A percentile compares a stretch with the other conserved stretches of the same genome.
Conservation (phyloP, 2,888 invertebrate genomes). For the Halocaridina rubra region DNA sequence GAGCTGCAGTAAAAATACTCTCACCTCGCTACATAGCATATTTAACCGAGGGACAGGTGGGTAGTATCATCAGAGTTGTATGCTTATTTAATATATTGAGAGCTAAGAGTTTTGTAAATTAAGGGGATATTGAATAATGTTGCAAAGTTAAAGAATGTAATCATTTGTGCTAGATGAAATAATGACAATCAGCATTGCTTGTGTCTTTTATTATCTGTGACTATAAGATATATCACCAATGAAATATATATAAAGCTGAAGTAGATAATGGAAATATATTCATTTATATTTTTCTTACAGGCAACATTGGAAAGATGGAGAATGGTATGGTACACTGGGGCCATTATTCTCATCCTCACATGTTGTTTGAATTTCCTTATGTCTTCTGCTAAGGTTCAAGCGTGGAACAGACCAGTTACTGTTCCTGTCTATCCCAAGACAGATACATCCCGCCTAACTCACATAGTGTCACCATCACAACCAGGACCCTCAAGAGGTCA, state of each 20-base stretch:
- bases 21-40: conserved; percentile 55
- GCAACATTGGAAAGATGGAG: conserved; percentile 65
- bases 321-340: conserved; percentile 65
- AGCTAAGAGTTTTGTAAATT: too few relatives aligned
- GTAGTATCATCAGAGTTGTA: too few relatives aligned
- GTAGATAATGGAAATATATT: too few relatives aligned
- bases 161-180: too few relatives aligned
- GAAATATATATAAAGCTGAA: too few relatives aligned
- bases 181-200: too few relatives aligned
- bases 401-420: conserved; percentile 64
- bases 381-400: conserved; percentile 64
- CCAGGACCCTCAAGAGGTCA: neutral
- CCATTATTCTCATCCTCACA: conserved; percentile 64
- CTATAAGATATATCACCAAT: too few relatives aligned
- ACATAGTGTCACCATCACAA: neutral
- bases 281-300: conserved; percentile 46
- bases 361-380: conserved; percentile 65
- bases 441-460: conserved; percentile 22
- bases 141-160: too few relatives aligned
- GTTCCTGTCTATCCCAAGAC: conserved; percentile 44
- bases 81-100: too few relatives aligned
- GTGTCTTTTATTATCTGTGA: too few relatives aligned
- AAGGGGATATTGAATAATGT: too few relatives aligned
- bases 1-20: conserved; percentile 53
- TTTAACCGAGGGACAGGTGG: conserved; percentile 55